Evolutionary conservation across 1,140 invertebrate genomes (phyloP).

Genomic region (Drosophila prosaltans): DNA sequence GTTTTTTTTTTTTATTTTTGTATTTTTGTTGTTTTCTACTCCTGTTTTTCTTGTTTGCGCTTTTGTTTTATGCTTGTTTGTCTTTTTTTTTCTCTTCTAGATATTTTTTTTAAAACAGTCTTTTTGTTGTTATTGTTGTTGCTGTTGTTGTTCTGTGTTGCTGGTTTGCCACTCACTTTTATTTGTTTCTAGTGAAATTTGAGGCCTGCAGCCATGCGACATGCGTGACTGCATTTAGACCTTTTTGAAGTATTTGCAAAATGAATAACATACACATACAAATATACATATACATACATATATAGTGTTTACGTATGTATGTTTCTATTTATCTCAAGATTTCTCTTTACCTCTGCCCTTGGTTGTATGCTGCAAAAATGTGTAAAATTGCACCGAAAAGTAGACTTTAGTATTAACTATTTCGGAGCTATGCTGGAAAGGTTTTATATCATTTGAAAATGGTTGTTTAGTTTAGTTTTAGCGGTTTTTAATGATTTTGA

Average conservation of each 20-base stretch:
- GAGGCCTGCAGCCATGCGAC: slow-evolving; percentile 40
- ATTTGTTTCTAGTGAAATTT: slow-evolving; percentile 23
- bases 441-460: too few species aligned
- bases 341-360: neutral
- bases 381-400: neutral
- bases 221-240: slow-evolving; percentile 4
- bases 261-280: neutral
- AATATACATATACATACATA: neutral
- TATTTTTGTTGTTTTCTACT: slow-evolving; percentile 24
- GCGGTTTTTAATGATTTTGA: too few species aligned
- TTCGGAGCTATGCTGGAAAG: too few species aligned
- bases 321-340: neutral
- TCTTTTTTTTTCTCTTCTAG: slow-evolving; percentile 10
- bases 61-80: slow-evolving; percentile 44
- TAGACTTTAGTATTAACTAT: neutral
- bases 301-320: neutral
- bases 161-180: slow-evolving; percentile 28
- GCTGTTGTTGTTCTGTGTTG: too few species aligned
- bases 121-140: too few species aligned
- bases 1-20: slow-evolving; percentile 26
- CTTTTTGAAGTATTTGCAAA: slow-evolving; percentile 22
- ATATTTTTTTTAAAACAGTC: neutral
- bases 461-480: too few species aligned
- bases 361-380: neutral
- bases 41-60: slow-evolving; percentile 42